Base-by-base conservation (phyloP, 1,140 invertebrate species). In the Littorina saxatilis region DNA sequence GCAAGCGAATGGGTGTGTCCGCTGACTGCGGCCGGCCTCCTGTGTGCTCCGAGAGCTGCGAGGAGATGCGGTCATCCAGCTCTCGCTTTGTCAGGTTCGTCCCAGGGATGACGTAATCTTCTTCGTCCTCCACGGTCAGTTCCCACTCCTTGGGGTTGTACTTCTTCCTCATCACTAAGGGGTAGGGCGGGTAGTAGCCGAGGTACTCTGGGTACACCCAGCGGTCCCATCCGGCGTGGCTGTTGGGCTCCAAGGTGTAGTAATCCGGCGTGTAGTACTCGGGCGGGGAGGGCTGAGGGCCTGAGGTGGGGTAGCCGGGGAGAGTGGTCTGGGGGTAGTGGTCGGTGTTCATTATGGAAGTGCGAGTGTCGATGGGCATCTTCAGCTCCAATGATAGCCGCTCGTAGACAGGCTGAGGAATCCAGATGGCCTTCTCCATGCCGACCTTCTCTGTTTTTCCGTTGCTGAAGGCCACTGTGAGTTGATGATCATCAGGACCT, bases 381-480 rank as follows among this genome's bases (percentile, higher is more conserved):
- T 90, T 86, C 0, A 91, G 77, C 79, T 91, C 90, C 70, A 91
- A 80, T 13, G 85, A 83, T 0, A 90, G 50, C 23, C 86, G 79
- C 52, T 90, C 84, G 61, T 89, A 88, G 15, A 90, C 78, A 5
- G 82, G 66, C 55, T 84, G 78, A 17, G 89, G 90, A 50, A 90
- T 88, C 91, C 91, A 91, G 29, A 90, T 82, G 17, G 88, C 90
- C 32, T 52, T 82, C 43, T 89, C 82, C 32, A 61, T 23, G 2
- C 81, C 63, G 32, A 91, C 82, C 39, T 84, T 85, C 40, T 82
- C 87, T 55, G 88, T 89, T 70, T 83, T 84, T 13, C 91, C 89
- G 88, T 90, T 88, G 63, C 84, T 85, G 74, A 91, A 91, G 27
- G 85, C 84, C 1, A 91, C 90, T 13, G 89, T 87, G 1, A 91